Base-by-base conservation (phyloP, 2,113 vertebrate species). In the Nicator chloris region DNA sequence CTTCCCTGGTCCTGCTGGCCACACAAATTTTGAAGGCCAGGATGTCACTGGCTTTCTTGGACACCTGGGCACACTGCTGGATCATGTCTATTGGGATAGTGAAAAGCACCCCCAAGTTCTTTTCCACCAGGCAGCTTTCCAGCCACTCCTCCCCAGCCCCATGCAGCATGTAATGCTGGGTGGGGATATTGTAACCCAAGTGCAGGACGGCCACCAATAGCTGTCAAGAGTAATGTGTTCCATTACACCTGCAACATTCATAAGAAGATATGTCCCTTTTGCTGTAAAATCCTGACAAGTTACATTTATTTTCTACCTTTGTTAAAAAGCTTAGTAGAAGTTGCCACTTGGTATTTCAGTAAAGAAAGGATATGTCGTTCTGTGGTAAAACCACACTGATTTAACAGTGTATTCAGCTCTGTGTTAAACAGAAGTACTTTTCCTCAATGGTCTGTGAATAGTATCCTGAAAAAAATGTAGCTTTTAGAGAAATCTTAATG, bases 141-240 rank as follows among this genome's bases (percentile, higher is more conserved):
- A 35, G 40, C 13, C 65, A 10, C 3, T 49, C 13, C 8, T 49
- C 11, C 22, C 8, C 7, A 13, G 31, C 18, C 12, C 45, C 6
- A 6, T 16, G 13, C 13, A 40, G 28, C 22, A 16, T 10, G 3
- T 37, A 33, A 4, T 0, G 0, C 26, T 27, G 27, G 4, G 5
- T 4, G 3, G 4, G 6, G 12, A 9, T 51, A 4, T 11, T 65
- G 27, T 33, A 49, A 51, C 5, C 37, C 35, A 33, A 14, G 27
- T 20, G 33, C 39, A 61, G 24, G 40, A 35, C 16, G 0, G 15
- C 81, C 39, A 57, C 66, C 68, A 47, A 42, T 9, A 82, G 13
- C 21, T 90, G 30, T 35, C 56, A 73, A 44, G 37, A 70, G 22
- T 45, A 60, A 47, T 57, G 40, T 65, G 68, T 93, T 81, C 42